Evolutionary conservation across 92 coral and sea anemone species (phyloP).

Genomic region (Hydrozoanthus gracilis): DNA sequence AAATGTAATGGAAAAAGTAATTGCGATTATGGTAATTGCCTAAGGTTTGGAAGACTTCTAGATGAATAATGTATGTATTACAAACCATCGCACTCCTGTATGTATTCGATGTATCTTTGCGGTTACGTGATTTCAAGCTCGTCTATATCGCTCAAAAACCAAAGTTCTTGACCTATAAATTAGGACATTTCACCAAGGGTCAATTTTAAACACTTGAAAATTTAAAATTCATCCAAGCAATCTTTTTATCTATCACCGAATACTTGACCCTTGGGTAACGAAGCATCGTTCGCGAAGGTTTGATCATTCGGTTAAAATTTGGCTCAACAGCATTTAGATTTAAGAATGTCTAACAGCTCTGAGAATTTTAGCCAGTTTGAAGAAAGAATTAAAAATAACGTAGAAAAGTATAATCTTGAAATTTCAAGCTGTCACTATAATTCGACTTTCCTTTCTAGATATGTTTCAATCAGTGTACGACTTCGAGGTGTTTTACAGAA

Average conservation of each 20-base stretch:
- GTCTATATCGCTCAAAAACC: background rate
- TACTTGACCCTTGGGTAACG: conserved; percentile 27
- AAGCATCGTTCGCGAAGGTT: background rate
- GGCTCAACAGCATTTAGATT: background rate
- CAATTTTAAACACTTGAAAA: conserved; percentile 43
- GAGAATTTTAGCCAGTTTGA: background rate
- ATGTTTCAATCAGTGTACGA: background rate
- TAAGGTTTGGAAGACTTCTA: background rate
- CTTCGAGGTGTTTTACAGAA: background rate
- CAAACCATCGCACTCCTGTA: background rate
- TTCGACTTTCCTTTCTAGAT: background rate
- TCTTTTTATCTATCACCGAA: conserved; percentile 34
- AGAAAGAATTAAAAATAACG: background rate
- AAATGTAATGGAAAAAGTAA: background rate
- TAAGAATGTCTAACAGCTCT: background rate
- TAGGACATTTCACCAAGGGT: conserved; percentile 17
- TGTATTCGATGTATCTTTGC: background rate
- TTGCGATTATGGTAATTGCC: background rate
- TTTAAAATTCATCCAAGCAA: conserved; percentile 18
- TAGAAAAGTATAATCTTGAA: background rate
- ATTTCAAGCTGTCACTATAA: background rate
- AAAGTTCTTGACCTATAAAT: conserved; percentile 24
- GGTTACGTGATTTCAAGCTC: background rate
- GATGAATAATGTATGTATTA: background rate
- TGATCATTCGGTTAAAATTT: background rate